Conservation (phyloP, 2,888 invertebrate genomes). For the Parnassius mnemosyne region DNA sequence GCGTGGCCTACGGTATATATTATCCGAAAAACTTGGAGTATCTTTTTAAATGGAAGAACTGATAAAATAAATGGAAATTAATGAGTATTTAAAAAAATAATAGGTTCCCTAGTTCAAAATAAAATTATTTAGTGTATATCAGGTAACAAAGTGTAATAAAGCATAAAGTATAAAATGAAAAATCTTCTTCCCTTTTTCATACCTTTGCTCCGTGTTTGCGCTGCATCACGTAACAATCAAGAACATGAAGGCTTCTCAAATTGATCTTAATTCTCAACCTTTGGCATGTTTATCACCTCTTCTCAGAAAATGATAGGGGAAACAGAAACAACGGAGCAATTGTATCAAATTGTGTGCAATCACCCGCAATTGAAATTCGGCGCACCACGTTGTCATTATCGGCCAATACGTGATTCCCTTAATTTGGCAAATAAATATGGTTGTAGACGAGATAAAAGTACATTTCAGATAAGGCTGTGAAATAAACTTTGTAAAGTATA, state of each 20-base stretch:
- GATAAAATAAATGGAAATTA: no score
- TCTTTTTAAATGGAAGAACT: no score
- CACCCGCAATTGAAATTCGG: conserved; percentile 31
- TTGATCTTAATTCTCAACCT: conserved; percentile 30
- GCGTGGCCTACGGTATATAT: no score
- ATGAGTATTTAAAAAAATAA: no score
- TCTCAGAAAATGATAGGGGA: conserved; percentile 36
- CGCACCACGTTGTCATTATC: conserved; percentile 45
- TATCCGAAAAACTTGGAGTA: no score
- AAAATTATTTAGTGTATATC: no score
- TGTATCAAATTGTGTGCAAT: conserved; percentile 45
- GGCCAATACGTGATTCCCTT: conserved; percentile 43
- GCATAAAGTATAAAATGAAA: no score
- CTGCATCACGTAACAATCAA: conserved; percentile 15
- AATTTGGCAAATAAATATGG: conserved; percentile 40
- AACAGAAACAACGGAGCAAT: conserved; percentile 35
- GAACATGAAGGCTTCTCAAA: conserved; percentile 17
- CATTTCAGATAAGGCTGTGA: neutral
- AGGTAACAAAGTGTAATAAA: no score
- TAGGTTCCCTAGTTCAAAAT: no score
- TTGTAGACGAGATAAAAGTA: neutral
- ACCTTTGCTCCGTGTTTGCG: no score
- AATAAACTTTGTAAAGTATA: no score
- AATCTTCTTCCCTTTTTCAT: no score
- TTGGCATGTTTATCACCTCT: conserved; percentile 33